Base-by-base conservation (phyloP, 2,797 vertebrate species). In the Somateria mollissima region DNA sequence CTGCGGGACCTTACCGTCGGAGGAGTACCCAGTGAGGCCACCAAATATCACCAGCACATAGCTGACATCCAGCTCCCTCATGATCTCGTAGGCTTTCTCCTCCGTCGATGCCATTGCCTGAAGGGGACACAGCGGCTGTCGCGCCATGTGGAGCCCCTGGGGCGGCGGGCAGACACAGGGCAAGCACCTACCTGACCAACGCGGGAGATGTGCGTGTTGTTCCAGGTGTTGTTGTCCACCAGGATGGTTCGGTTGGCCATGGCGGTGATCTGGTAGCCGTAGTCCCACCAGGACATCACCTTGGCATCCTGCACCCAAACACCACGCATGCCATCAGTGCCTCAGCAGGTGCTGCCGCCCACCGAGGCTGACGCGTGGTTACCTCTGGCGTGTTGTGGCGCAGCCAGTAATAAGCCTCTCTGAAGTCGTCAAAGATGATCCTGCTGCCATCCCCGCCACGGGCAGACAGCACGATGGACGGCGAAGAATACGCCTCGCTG, bases 201-300 rank as follows among this genome's bases (percentile, higher is more conserved):
- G 58, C 99, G 98, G 87, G 99, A 99, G 97, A 99, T 99, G 96
- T 99, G 99, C 0, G 99, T 99, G 97, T 99, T 99, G 97, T 99
- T 99, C 99, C 99, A 99, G 0, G 99, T 99, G 97, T 99, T 99
- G 97, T 99, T 99, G 97, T 99, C 99, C 86, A 99, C 99, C 84
- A 99, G 97, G 97, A 99, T 99, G 8, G 99, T 99, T 91, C 99
- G 98, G 97, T 99, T 99, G 27, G 99, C 99, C 99, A 99, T 99
- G 41, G 99, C 99, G 0, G 99, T 99, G 92, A 99, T 99, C 97
- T 99, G 99, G 96, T 99, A 99, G 7, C 99, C 99, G 8, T 99
- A 99, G 98, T 99, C 99, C 99, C 99, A 99, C 99, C 99, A 99
- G 0, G 99, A 99, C 99, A 99, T 99, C 89, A 99, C 99, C 95